These are phyloP conservation scores for Anoura caudifer DNA, from an alignment of 2,113 vertebrate genomes.

Conservation along the genomic window DNA sequence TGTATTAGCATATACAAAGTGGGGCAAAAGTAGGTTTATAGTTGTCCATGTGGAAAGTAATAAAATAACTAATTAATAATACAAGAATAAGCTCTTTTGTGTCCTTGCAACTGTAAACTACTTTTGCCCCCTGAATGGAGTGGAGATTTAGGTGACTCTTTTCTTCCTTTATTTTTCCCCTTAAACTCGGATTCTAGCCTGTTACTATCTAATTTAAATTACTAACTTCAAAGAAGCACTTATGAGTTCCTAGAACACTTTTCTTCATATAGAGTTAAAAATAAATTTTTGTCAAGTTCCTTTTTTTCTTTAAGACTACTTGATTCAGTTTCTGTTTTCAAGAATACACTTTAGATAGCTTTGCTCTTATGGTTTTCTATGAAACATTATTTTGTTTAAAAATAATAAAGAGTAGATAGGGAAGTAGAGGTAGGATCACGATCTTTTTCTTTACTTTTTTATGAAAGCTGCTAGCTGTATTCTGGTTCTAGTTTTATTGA, in stretches of 20 bases:
- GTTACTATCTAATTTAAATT: neutral
- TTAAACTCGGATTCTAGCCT: neutral
- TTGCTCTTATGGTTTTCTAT: slow-evolving; percentile 29
- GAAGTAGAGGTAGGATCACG: neutral
- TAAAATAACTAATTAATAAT: neutral
- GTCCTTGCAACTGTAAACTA: neutral
- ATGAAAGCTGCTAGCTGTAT: neutral
- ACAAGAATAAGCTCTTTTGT: neutral
- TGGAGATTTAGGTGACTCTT: neutral
- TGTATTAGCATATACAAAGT: neutral
- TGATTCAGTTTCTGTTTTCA: slow-evolving; percentile 20
- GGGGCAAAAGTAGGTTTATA: neutral
- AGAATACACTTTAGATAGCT: neutral
- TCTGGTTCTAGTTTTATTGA: slow-evolving; percentile 22
- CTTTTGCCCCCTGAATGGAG: neutral
- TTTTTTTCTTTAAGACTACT: slow-evolving; percentile 11
- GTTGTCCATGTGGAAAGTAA: neutral
- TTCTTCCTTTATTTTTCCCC: neutral
- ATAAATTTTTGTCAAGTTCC: slow-evolving; percentile 15
- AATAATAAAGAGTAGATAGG: neutral
- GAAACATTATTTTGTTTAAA: neutral
- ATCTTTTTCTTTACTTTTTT: neutral
- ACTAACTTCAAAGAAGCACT: slow-evolving; percentile 12
- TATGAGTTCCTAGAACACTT: neutral
- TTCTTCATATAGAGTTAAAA: neutral